phyloP scores from a whole-genome alignment of 2,888 invertebrate genomes.

The Lycocerus yunnanus region DNA sequence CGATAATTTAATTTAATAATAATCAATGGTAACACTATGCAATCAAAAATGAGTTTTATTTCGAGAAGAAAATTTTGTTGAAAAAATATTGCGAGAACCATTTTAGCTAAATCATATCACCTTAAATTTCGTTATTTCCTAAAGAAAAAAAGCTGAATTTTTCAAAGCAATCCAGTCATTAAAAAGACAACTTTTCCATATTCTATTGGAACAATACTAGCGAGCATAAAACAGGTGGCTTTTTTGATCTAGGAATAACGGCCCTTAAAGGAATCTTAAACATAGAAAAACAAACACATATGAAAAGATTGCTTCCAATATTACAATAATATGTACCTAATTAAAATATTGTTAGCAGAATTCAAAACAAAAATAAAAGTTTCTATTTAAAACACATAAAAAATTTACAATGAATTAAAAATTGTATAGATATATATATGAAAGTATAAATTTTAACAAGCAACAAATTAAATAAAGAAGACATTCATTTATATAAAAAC shows the following conservation, averaged over 20 bases:
- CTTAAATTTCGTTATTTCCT: too few relatives aligned
- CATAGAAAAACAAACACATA: conserved; percentile 11
- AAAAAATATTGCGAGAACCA: background rate
- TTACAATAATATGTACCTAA: background rate
- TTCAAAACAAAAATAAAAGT: background rate
- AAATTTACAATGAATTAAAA: background rate
- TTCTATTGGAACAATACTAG: too few relatives aligned
- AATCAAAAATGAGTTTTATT: background rate
- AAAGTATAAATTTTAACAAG: background rate
- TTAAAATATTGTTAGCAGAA: background rate
- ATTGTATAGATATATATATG: background rate
- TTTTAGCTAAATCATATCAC: background rate
- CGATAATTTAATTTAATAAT: background rate
- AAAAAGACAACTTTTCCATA: too few relatives aligned
- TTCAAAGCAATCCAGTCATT: too few relatives aligned
- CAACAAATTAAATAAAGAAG: background rate
- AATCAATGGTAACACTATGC: background rate
- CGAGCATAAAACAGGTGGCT: too few relatives aligned
- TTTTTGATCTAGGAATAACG: too few relatives aligned
- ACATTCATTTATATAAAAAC: conserved; percentile 5
- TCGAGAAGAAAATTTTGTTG: background rate
- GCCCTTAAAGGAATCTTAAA: background rate
- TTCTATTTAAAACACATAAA: background rate
- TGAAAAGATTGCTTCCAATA: background rate
- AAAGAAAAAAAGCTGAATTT: too few relatives aligned